Evolutionary conservation across 2,888 invertebrate species (phyloP).

Genomic region (Volucella inanis): DNA sequence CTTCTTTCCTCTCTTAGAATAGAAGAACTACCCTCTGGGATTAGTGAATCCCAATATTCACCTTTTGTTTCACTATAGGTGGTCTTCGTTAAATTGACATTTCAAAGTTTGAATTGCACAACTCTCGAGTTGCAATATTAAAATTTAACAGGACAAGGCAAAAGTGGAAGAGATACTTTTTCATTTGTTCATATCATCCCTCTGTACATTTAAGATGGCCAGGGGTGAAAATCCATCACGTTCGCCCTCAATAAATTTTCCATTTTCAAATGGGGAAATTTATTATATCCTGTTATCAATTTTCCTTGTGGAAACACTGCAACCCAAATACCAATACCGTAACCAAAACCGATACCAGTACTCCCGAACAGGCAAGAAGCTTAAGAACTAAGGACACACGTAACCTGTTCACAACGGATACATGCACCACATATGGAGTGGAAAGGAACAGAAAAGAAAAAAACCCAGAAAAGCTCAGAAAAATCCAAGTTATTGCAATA

Average conservation of each 20-base stretch:
- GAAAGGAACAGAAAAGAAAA: slow-evolving; percentile 15
- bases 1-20: slow-evolving; percentile 9
- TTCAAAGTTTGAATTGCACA: not conserved
- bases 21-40: slow-evolving; percentile 30
- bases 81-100: slow-evolving; percentile 30
- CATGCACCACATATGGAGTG: slow-evolving; percentile 40
- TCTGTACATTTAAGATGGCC: slow-evolving; percentile 9
- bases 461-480: not conserved
- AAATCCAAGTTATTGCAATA: slow-evolving; percentile 65
- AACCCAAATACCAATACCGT: slow-evolving; percentile 23
- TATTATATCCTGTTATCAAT: slow-evolving; percentile 72
- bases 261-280: slow-evolving; percentile 64
- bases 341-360: not conserved
- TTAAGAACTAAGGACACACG: slow-evolving; percentile 65
- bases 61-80: slow-evolving; percentile 12
- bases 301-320: slow-evolving; percentile 55
- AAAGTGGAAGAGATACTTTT: not conserved
- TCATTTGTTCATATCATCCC: not conserved
- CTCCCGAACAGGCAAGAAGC: slow-evolving; percentile 15
- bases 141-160: slow-evolving; percentile 59
- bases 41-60: slow-evolving; percentile 20
- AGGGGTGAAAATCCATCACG: slow-evolving; percentile 66
- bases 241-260: slow-evolving; percentile 73
- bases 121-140: slow-evolving; percentile 41
- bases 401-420: slow-evolving; percentile 20